Evolutionary conservation across 2,797 vertebrate species (phyloP).

Genomic region (Melanotaenia maccullochi): DNA sequence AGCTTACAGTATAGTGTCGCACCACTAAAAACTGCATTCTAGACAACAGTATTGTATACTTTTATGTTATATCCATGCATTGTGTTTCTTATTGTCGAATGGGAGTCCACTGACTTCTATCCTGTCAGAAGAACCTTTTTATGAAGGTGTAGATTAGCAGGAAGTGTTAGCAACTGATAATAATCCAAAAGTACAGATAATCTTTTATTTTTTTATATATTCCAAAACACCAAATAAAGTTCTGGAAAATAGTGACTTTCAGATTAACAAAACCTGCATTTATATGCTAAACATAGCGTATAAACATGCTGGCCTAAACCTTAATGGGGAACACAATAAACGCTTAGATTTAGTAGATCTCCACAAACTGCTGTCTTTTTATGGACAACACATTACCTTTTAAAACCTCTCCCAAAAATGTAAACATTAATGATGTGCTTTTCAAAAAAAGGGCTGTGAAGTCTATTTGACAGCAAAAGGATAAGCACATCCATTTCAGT

Average conservation of each 20-base stretch:
- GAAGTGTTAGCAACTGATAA: too few relatives aligned
- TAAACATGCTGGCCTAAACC: neutral
- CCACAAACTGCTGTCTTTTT: neutral
- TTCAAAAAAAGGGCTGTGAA: neutral
- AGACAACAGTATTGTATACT: too few relatives aligned
- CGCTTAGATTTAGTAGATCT: neutral
- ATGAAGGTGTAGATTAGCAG: too few relatives aligned
- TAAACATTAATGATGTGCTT: neutral
- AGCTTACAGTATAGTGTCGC: too few relatives aligned
- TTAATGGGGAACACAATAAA: neutral
- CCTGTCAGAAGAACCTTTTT: too few relatives aligned
- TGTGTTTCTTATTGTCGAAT: too few relatives aligned
- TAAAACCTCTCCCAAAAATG: neutral
- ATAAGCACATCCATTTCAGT: conserved; percentile 4
- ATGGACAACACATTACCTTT: neutral
- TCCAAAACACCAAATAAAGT: neutral
- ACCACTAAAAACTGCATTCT: too few relatives aligned
- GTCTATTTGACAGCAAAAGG: neutral
- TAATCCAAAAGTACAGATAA: too few relatives aligned
- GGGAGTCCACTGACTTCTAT: too few relatives aligned
- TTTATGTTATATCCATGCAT: too few relatives aligned
- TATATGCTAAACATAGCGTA: neutral
- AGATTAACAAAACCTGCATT: neutral
- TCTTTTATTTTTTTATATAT: too few relatives aligned
- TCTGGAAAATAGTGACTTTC: neutral